phyloP scores from a whole-genome alignment of 2,113 vertebrate species.

The Eretmodus cyanostictus region DNA sequence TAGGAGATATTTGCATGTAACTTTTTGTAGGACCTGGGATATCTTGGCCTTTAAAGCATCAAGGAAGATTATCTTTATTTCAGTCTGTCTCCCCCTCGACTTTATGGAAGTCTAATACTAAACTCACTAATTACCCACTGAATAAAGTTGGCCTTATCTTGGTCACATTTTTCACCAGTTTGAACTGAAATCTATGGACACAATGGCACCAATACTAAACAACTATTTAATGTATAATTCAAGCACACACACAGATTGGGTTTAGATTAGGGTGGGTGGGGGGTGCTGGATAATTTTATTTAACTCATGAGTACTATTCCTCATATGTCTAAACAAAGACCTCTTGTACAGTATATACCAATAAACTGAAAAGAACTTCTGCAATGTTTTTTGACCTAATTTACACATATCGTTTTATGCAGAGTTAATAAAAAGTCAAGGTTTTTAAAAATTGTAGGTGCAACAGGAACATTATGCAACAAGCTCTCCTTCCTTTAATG shows the following conservation, averaged over 20 bases:
- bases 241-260: neutral
- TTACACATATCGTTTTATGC: neutral
- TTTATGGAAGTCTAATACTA: neutral
- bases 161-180: neutral
- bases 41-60: neutral
- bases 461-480: neutral
- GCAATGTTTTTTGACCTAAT: neutral
- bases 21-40: neutral
- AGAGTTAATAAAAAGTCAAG: slow-evolving; percentile 21
- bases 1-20: neutral
- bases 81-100: neutral
- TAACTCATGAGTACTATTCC: neutral
- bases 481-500: neutral
- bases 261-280: neutral
- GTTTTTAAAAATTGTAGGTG: neutral
- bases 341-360: neutral
- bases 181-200: neutral
- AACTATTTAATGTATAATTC: neutral
- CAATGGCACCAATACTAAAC: neutral
- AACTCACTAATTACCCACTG: neutral
- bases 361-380: neutral
- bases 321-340: neutral
- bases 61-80: neutral
- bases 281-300: neutral
- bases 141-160: neutral